Conservation (phyloP, 1,140 invertebrate genomes). For the Lutraria rhynchaena region DNA sequence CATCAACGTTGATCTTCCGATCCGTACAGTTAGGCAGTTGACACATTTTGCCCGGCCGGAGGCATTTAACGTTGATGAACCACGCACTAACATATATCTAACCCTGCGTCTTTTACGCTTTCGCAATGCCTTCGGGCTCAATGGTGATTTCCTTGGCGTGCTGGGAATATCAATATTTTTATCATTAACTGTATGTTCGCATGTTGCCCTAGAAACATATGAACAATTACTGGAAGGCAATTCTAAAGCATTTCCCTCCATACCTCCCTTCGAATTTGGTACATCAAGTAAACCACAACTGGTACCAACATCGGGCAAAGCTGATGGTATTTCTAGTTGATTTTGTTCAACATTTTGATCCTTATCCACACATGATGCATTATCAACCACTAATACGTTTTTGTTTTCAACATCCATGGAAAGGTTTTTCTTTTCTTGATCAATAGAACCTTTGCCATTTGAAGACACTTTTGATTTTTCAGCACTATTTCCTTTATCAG, state of each 20-base stretch:
- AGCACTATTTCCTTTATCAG: not conserved
- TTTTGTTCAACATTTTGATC: not conserved
- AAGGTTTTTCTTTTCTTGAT: not conserved
- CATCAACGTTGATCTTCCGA: conserved; percentile 55
- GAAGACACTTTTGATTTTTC: not conserved
- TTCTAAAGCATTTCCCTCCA: too few relatives aligned
- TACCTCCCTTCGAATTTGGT: too few relatives aligned
- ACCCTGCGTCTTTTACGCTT: not conserved
- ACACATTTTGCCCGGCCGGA: conserved; percentile 14
- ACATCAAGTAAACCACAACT: too few relatives aligned
- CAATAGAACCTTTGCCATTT: not conserved
- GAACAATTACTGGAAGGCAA: too few relatives aligned
- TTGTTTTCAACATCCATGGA: not conserved
- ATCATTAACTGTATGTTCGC: too few relatives aligned
- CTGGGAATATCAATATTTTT: too few relatives aligned
- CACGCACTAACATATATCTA: not conserved
- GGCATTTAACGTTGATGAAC: not conserved
- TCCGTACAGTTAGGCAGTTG: conserved; percentile 7
- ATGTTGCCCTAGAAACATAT: too few relatives aligned
- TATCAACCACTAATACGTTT: not conserved
- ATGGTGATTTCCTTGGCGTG: too few relatives aligned
- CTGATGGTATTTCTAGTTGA: too few relatives aligned
- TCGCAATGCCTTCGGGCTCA: not conserved
- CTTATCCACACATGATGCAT: not conserved
- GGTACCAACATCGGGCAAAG: too few relatives aligned